Conservation (phyloP, 2,113 vertebrate species). For the Megaceryle torquata region DNA sequence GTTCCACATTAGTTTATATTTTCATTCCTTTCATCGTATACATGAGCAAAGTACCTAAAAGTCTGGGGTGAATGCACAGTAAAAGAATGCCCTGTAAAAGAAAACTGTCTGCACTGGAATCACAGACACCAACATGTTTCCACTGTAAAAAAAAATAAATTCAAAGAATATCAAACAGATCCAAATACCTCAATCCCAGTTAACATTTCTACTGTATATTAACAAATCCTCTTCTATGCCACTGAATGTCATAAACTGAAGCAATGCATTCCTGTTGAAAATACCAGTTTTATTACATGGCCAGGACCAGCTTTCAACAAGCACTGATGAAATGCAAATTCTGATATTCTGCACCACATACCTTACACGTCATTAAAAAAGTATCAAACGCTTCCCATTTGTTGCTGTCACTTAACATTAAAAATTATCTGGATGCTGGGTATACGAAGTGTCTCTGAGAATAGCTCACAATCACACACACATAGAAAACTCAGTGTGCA, state of each 20-base stretch:
- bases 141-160: background rate
- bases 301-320: background rate
- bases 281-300: background rate
- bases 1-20: background rate
- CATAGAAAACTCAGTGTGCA: background rate
- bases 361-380: background rate
- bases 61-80: accelerated
- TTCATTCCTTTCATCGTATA: background rate
- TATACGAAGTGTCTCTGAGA: background rate
- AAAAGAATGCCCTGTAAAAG: background rate
- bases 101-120: background rate
- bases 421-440: background rate
- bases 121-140: background rate
- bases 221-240: background rate
- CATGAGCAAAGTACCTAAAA: background rate
- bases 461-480: background rate
- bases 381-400: background rate
- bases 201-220: background rate
- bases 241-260: background rate
- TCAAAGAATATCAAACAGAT: background rate
- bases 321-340: background rate
- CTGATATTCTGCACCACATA: background rate
- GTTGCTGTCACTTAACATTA: background rate
- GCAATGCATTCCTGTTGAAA: background rate
- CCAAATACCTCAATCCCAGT: background rate